These are phyloP conservation scores for Sebastes nivosus DNA, from an alignment of 2,797 vertebrate species.

Conservation along the genomic window DNA sequence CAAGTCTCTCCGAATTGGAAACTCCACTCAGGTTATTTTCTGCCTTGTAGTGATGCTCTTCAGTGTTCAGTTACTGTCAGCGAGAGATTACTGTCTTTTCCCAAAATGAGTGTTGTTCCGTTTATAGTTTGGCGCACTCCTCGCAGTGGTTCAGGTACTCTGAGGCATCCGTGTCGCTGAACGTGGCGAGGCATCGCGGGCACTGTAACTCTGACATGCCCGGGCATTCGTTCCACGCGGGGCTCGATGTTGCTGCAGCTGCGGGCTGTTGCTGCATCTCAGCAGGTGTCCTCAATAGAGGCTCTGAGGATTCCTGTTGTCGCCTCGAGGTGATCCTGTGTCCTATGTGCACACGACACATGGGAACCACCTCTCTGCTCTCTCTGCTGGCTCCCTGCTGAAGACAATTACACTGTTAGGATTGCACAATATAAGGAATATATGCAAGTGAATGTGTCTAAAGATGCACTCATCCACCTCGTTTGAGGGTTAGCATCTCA, in stretches of 20 bases:
- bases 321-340: conserved; percentile 71
- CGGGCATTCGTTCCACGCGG: conserved; percentile 27
- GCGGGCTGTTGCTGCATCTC: conserved; percentile 61
- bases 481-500: conserved; percentile 51
- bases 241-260: conserved; percentile 22
- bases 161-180: conserved; percentile 81
- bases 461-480: background rate
- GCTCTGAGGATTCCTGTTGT: conserved; percentile 70
- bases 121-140: conserved; percentile 86
- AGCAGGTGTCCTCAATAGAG: conserved; percentile 67
- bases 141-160: conserved; percentile 90
- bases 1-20: conserved; percentile 34
- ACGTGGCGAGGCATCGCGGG: conserved; percentile 86
- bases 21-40: conserved; percentile 46
- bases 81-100: conserved; percentile 19
- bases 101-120: conserved; percentile 7
- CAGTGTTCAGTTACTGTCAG: conserved; percentile 64
- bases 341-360: conserved; percentile 75
- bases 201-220: conserved; percentile 88
- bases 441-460: background rate
- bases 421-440: background rate
- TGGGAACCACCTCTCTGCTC: conserved; percentile 69
- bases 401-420: conserved; percentile 6
- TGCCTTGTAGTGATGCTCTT: conserved; percentile 75
- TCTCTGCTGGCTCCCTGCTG: conserved; percentile 68